phyloP scores from a whole-genome alignment of 2,888 invertebrate species.

The Caenorhabditis panamensis region DNA sequence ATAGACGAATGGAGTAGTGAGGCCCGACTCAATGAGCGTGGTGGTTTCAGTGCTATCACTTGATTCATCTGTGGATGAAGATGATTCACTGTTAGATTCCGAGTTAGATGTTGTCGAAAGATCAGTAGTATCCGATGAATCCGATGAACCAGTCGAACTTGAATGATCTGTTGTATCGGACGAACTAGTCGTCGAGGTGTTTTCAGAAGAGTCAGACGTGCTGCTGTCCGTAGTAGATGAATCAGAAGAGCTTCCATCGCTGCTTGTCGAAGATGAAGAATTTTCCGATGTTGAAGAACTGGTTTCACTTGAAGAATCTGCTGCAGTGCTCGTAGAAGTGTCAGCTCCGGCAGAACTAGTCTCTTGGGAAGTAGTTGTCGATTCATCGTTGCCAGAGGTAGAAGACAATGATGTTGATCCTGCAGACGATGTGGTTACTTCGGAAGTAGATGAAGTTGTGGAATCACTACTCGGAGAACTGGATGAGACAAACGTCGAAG shows the following conservation, averaged over 20 bases:
- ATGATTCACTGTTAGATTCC: background rate
- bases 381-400: too few relatives aligned
- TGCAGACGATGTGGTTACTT: too few relatives aligned
- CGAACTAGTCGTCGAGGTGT: background rate
- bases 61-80: conserved; percentile 11
- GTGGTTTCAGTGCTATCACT: background rate
- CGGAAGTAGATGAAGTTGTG: background rate
- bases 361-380: too few relatives aligned
- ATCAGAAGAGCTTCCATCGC: background rate
- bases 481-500: background rate
- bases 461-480: background rate
- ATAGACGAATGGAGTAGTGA: conserved; percentile 15
- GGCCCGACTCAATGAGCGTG: background rate
- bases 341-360: too few relatives aligned
- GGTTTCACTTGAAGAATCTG: background rate
- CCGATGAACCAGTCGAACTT: conserved; percentile 3
- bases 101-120: background rate
- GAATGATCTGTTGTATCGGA: background rate
- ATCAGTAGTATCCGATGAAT: background rate
- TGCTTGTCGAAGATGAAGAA: background rate
- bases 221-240: too few relatives aligned
- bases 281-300: background rate
- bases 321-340: background rate
- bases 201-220: background rate
- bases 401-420: too few relatives aligned